These are phyloP conservation scores for Heliothis virescens DNA, from an alignment of 1,140 invertebrate species.

Conservation along the genomic window DNA sequence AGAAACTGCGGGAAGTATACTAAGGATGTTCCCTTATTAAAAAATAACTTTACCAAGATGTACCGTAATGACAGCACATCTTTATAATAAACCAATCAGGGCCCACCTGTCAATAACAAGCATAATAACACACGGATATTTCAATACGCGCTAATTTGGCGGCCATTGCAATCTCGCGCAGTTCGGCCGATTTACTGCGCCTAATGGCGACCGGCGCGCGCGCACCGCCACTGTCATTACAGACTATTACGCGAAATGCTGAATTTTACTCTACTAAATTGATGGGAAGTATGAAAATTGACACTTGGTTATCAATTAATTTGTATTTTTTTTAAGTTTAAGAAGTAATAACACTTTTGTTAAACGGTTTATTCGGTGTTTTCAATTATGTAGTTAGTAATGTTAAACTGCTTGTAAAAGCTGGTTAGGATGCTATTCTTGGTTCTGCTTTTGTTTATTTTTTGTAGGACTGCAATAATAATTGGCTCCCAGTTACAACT, in stretches of 20 bases:
- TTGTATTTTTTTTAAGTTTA: neutral
- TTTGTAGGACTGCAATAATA: neutral
- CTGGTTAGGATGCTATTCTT: too few species aligned
- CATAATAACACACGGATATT: neutral
- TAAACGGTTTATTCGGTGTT: neutral
- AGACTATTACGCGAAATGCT: slow-evolving; percentile 15
- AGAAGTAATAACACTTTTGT: slow-evolving; percentile 12
- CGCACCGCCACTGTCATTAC: slow-evolving; percentile 29
- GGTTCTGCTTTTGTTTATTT: too few species aligned
- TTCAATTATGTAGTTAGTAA: neutral
- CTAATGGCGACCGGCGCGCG: slow-evolving; percentile 27
- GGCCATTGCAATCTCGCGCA: slow-evolving; percentile 3
- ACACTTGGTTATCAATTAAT: slow-evolving; percentile 37
- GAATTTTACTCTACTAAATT: slow-evolving; percentile 28
- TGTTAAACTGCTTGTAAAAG: neutral
- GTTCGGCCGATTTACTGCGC: slow-evolving; percentile 30
- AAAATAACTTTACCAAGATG: neutral
- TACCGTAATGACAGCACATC: neutral
- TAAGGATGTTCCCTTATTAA: too few species aligned
- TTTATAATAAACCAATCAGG: slow-evolving; percentile 30
- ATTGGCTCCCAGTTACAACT: neutral
- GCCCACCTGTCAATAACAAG: slow-evolving; percentile 5
- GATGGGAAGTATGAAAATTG: slow-evolving; percentile 2
- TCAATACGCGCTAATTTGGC: slow-evolving; percentile 16
- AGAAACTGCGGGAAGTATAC: too few species aligned